Conservation (phyloP, 2,113 vertebrate species). For the Narcine bancroftii region DNA sequence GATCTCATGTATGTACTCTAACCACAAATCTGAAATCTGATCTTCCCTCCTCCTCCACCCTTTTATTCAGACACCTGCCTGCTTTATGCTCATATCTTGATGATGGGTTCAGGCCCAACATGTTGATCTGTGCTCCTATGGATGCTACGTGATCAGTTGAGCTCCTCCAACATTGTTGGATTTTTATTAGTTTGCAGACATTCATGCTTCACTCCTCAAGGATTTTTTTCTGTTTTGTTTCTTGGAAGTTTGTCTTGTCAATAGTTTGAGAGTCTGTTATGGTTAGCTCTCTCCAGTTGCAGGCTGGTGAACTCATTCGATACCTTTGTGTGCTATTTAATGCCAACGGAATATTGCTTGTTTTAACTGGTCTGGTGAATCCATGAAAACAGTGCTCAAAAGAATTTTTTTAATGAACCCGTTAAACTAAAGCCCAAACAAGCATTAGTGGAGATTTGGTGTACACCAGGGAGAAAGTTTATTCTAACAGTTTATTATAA, state of each 20-base stretch:
- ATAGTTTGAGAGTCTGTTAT: background rate
- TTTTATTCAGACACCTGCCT: no score
- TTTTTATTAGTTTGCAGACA: no score
- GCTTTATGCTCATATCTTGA: no score
- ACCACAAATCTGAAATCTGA: no score
- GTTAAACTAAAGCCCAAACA: background rate
- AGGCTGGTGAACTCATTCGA: background rate
- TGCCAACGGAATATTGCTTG: background rate
- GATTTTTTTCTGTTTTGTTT: background rate
- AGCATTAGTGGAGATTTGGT: conserved; percentile 3
- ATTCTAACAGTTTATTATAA: conserved; percentile 31
- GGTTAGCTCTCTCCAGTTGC: background rate
- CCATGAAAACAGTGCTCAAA: conserved; percentile 5
- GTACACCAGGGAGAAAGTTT: background rate
- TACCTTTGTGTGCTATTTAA: conserved; percentile 16
- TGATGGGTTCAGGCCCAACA: no score
- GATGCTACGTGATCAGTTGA: no score
- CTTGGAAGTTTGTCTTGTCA: background rate
- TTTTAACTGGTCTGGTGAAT: conserved; percentile 22
- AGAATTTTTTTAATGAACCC: conserved; percentile 18
- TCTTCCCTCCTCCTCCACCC: no score
- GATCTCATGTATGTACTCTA: no score
- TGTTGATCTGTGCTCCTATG: no score
- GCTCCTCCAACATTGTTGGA: no score
- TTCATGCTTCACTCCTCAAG: no score